Conservation (phyloP, 2,797 vertebrate genomes). For the Gymnodraco acuticeps region DNA sequence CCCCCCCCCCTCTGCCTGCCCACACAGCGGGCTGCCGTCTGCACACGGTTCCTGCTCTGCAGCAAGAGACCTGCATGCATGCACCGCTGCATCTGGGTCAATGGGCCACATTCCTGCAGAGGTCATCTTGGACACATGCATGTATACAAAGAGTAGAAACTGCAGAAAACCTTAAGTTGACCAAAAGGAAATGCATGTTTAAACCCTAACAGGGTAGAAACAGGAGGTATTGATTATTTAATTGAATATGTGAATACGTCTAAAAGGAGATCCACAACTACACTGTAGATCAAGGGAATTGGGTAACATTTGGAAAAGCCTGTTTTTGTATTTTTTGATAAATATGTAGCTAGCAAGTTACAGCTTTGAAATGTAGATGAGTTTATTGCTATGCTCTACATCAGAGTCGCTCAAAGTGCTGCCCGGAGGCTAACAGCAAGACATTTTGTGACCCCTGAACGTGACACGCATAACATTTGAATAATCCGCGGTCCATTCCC, state of each 20-base stretch:
- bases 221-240: too few species aligned
- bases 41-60: slow-evolving; percentile 33
- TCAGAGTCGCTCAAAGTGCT: too few species aligned
- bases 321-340: background rate
- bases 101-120: slow-evolving; percentile 40
- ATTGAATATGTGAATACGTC: too few species aligned
- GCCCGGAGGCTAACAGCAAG: too few species aligned
- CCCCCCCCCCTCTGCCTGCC: slow-evolving; percentile 66
- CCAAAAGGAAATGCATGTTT: background rate
- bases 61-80: background rate
- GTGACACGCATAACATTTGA: too few species aligned
- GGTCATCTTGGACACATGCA: slow-evolving; percentile 22
- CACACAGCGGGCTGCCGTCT: slow-evolving; percentile 63
- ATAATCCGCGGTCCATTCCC: too few species aligned
- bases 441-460: too few species aligned
- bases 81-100: slow-evolving; percentile 30
- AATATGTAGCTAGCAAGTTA: background rate
- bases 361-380: background rate
- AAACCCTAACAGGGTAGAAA: background rate
- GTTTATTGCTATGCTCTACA: too few species aligned
- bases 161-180: background rate
- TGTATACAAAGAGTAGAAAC: background rate
- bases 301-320: background rate
- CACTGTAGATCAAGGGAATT: too few species aligned
- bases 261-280: too few species aligned